Evolutionary conservation across 2,113 vertebrate species (phyloP).

Genomic region (Callionymus lyra): DNA sequence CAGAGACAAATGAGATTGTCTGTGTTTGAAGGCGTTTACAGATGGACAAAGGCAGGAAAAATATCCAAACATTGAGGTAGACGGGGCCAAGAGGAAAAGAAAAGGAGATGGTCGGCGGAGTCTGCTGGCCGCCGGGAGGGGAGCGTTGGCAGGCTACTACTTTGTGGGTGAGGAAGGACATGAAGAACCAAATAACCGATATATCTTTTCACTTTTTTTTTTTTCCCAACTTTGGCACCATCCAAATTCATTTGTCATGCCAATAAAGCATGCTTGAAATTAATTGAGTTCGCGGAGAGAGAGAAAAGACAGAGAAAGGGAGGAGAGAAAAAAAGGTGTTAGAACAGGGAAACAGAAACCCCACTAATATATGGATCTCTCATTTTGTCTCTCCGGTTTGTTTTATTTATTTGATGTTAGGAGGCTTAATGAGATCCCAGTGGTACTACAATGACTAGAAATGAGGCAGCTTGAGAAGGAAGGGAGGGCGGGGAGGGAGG

Average conservation of each 20-base stretch:
- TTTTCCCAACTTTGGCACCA: slow-evolving; percentile 51
- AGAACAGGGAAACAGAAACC: slow-evolving; percentile 42
- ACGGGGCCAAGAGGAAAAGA: slow-evolving; percentile 14
- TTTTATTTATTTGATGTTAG: slow-evolving; percentile 74
- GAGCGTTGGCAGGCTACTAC: slow-evolving; percentile 45
- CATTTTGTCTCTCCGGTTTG: slow-evolving; percentile 63
- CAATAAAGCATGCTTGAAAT: slow-evolving; percentile 65
- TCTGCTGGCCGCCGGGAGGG: slow-evolving; percentile 40
- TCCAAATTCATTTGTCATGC: slow-evolving; percentile 50
- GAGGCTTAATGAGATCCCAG: slow-evolving; percentile 73
- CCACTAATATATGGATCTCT: slow-evolving; percentile 46
- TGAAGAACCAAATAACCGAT: slow-evolving; percentile 35
- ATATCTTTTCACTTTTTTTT: slow-evolving; percentile 12
- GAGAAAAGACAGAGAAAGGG: slow-evolving; percentile 35
- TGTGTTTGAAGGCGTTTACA: slow-evolving; percentile 24
- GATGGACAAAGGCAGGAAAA: slow-evolving; percentile 31
- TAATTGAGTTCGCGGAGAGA: slow-evolving; percentile 62
- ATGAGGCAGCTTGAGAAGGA: slow-evolving; percentile 20
- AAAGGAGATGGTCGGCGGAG: slow-evolving; percentile 26
- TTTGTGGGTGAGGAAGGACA: slow-evolving; percentile 32
- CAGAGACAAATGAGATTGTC: slow-evolving; percentile 24
- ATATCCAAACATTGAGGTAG: slow-evolving; percentile 20
- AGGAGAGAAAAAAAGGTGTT: slow-evolving; percentile 40
- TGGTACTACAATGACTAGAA: slow-evolving; percentile 53
- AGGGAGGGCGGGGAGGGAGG: slow-evolving; percentile 11